Conservation (phyloP, 2,797 vertebrate genomes). For the Pangasius djambal region DNA sequence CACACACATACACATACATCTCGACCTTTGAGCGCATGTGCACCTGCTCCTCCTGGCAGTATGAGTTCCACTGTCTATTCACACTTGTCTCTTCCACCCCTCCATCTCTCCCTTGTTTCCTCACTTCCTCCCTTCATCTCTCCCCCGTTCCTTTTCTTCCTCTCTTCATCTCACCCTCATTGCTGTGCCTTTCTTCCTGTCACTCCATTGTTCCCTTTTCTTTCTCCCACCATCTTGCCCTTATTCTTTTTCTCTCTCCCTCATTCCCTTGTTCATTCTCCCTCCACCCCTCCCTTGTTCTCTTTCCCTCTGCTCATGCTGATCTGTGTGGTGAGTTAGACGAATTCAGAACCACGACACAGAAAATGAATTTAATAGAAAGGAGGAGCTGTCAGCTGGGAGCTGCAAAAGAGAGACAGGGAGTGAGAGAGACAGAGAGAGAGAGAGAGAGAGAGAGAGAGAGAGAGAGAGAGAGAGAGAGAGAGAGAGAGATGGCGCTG, state of each 20-base stretch:
- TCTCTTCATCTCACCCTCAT: too few relatives aligned
- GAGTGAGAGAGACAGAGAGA: neutral
- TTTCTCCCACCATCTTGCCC: constrained; percentile 2
- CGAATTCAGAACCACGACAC: constrained; percentile 59
- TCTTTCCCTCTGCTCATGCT: constrained; percentile 64
- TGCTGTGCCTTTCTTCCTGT: neutral
- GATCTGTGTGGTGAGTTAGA: constrained; percentile 65
- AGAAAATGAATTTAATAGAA: constrained; percentile 66
- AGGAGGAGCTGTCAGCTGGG: constrained; percentile 58
- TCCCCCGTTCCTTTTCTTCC: neutral
- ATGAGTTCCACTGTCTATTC: constrained; percentile 34
- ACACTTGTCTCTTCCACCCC: neutral
- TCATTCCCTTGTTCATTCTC: constrained; percentile 17
- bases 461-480: too few relatives aligned
- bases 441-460: neutral
- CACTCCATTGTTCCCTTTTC: constrained; percentile 8
- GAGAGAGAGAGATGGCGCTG: constrained; percentile 2
- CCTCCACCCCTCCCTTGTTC: neutral
- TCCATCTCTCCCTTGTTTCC: neutral
- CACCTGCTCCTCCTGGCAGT: constrained; percentile 64
- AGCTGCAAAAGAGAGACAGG: constrained; percentile 57
- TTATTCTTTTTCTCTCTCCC: constrained; percentile 1
- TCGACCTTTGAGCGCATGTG: constrained; percentile 66
- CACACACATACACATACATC: constrained; percentile 65
- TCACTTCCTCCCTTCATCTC: constrained; percentile 6